Evolutionary conservation across 2,888 invertebrate species (phyloP).

Genomic region (Agrochola circellaris): DNA sequence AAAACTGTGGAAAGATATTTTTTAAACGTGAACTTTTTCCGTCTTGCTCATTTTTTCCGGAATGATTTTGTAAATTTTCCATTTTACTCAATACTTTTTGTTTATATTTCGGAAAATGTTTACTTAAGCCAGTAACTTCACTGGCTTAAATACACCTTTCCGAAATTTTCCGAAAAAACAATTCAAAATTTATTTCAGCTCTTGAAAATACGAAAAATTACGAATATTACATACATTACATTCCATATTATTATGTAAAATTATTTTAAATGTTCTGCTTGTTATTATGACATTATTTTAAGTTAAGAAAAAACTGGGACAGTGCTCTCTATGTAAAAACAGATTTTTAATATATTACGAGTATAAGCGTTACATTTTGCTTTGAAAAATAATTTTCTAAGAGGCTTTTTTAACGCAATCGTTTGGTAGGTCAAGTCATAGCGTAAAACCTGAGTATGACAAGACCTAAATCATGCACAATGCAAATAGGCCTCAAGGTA

Average conservation of each 20-base stretch:
- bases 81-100: background rate
- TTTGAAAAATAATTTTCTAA: background rate
- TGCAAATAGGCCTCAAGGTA: background rate
- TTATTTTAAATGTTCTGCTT: background rate
- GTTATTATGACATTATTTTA: background rate
- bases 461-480: background rate
- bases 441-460: background rate
- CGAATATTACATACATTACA: background rate
- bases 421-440: background rate
- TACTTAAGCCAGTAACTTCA: constrained; percentile 25
- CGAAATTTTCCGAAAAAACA: too few species aligned
- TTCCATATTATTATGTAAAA: constrained; percentile 11
- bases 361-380: background rate
- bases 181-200: constrained; percentile 2
- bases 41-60: background rate
- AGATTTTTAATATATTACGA: background rate
- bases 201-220: background rate
- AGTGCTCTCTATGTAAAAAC: constrained; percentile 10
- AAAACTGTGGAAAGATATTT: background rate
- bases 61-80: background rate
- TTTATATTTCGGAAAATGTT: background rate
- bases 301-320: too few species aligned
- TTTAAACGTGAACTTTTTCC: background rate
- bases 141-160: too few species aligned
- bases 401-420: background rate